phyloP scores from a whole-genome alignment of 1,140 invertebrate species.

The Grapholita molesta region DNA sequence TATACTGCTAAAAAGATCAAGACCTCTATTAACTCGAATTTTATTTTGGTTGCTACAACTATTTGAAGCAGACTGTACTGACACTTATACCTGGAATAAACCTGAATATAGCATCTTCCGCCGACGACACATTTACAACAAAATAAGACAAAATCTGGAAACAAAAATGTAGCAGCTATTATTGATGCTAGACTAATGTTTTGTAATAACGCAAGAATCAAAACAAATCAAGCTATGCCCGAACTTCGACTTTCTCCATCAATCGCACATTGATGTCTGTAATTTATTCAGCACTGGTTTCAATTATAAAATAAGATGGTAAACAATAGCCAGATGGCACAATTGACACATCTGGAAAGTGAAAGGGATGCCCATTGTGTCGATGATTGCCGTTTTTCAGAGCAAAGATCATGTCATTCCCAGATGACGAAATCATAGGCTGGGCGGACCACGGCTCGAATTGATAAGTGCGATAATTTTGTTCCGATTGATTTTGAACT shows the following conservation, averaged over 20 bases:
- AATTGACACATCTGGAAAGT: conserved; percentile 61
- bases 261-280: neutral
- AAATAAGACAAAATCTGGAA: neutral
- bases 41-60: too few species aligned
- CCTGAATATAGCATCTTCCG: too few species aligned
- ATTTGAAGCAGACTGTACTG: too few species aligned
- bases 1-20: too few species aligned
- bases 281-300: conserved; percentile 4
- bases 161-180: neutral
- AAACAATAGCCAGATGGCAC: conserved; percentile 37
- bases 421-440: conserved; percentile 26
- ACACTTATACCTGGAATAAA: too few species aligned
- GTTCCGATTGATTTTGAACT: neutral
- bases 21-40: too few species aligned
- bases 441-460: neutral
- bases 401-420: conserved; percentile 72
- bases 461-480: conserved; percentile 23
- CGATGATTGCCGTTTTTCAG: conserved; percentile 41
- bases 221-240: neutral
- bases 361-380: conserved; percentile 66
- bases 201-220: neutral
- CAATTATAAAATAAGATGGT: conserved; percentile 20
- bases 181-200: neutral
- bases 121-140: too few species aligned
- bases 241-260: neutral